phyloP scores from a whole-genome alignment of 2,113 vertebrate genomes.

The Bettongia penicillata region DNA sequence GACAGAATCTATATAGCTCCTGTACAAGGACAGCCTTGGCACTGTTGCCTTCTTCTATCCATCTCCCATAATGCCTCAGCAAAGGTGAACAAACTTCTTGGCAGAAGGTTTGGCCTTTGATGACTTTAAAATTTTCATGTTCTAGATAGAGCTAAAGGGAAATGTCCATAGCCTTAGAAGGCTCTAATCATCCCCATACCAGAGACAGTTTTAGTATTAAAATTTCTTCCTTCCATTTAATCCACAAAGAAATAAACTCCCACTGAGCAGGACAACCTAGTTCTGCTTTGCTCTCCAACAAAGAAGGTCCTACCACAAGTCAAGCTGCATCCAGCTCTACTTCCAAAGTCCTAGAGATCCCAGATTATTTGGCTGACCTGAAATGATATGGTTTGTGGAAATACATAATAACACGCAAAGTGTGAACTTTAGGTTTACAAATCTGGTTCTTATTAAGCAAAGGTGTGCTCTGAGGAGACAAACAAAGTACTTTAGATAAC shows the following conservation, averaged over 20 bases:
- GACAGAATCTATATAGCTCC: neutral
- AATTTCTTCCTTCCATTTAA: neutral
- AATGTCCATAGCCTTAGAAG: neutral
- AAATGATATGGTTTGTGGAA: too few species aligned
- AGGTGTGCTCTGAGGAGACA: too few species aligned
- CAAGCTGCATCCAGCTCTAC: too few species aligned
- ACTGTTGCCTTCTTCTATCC: neutral
- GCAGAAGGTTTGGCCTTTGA: neutral
- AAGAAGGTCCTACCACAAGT: too few species aligned
- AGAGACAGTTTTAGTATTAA: neutral
- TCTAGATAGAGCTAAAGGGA: neutral
- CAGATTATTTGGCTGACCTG: too few species aligned
- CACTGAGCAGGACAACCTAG: neutral
- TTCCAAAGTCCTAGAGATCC: too few species aligned
- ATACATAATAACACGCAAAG: too few species aligned
- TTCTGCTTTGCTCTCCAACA: too few species aligned
- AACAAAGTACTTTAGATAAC: too few species aligned
- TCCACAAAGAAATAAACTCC: neutral
- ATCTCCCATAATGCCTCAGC: neutral
- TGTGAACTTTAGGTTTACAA: too few species aligned
- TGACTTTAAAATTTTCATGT: neutral
- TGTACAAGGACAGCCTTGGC: neutral
- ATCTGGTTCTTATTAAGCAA: too few species aligned
- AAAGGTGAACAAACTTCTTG: neutral
- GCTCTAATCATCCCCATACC: neutral